Base-by-base conservation (phyloP, 2,797 vertebrate genomes). In the Phoebastria nigripes region DNA sequence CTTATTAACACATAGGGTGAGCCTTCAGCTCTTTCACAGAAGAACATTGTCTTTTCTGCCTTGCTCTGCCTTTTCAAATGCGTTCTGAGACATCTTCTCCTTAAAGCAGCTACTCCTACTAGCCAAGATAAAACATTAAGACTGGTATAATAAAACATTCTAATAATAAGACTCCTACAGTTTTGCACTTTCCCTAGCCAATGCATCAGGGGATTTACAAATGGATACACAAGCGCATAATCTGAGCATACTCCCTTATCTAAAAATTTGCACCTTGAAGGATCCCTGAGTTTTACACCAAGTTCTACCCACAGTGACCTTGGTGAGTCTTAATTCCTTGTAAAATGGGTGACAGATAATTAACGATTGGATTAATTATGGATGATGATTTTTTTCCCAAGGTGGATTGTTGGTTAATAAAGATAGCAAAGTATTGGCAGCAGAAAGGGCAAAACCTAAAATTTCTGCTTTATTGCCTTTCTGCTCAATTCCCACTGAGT, bases 51-150 rank as follows among this genome's bases (percentile, higher is more conserved):
- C 33, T 94, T 65, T 85, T 66, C 59, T 92, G 67, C n/a, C 25
- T 77, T 74, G 21, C 42, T 87, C 22, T 93, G 80, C 25, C 25
- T 94, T 95, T 90, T 90, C 9, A 80, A 90, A 90, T 51, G 55
- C 15, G 8, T 83, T 91, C 52, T 42, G 24, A 90, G 89, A 90
- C 26, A 46, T 69, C 47, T 35, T 82, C 94, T 91, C 28, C 51
- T 93, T 76, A 84, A 88, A 88, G 47, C 28, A 77, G 29, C 51
- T 87, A 61, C 52, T 95, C 63, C 87, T 89, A 67, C 65, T 78
- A 92, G 63, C 69, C 83, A 74, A 81, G 89, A 70, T 56, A 71
- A 94, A 95, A 71, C 29, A 67, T 87, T 80, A 87, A 65, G 58
- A 41, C 14, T 67, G 24, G 4, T 66, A 15, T 65, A 84, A 94